Percentiles rank a stretch among this genome's conserved stretches.
Evolutionary conservation across 1,140 invertebrate genomes (phyloP).

Genomic region (Galleria mellonella): DNA sequence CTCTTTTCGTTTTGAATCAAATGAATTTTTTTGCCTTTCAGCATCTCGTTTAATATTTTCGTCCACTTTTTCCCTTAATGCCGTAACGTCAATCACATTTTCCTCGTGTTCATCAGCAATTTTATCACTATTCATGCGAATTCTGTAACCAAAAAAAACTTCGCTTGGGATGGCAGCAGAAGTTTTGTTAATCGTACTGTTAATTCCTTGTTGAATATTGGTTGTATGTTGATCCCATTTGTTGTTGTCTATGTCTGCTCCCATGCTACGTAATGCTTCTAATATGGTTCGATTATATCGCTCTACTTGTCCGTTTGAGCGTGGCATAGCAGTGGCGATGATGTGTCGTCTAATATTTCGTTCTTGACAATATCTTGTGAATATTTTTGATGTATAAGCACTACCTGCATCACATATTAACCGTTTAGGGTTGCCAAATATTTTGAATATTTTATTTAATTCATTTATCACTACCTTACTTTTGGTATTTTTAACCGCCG

Average conservation of each 20-base stretch:
- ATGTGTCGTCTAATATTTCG: constrained; percentile 16
- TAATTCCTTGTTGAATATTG: constrained; percentile 10
- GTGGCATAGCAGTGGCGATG: constrained; percentile 14
- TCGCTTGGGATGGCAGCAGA: constrained; percentile 7
- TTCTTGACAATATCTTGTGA: constrained; percentile 8
- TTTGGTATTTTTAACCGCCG: constrained; percentile 6
- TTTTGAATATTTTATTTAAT: constrained; percentile 10
- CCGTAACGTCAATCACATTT: constrained; percentile 14
- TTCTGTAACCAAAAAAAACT: constrained; percentile 14
- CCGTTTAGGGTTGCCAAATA: constrained; percentile 15
- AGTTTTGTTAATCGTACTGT: constrained; percentile 9
- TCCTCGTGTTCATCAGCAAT: not conserved
- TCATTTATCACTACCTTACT: constrained; percentile 3
- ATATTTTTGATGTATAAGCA: constrained; percentile 11
- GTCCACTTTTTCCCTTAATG: constrained; percentile 13
- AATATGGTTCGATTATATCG: constrained; percentile 21
- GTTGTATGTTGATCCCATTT: constrained; percentile 10
- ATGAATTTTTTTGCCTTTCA: constrained; percentile 12
- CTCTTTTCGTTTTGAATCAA: constrained; percentile 15
- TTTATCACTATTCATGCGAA: constrained; percentile 3
- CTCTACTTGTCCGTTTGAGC: constrained; percentile 20
- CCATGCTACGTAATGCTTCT: constrained; percentile 19
- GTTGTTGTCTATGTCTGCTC: constrained; percentile 7
- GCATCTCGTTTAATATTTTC: constrained; percentile 14
- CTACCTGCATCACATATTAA: constrained; percentile 14